phyloP scores from a whole-genome alignment of 2,797 vertebrate genomes.

The Pogonophryne albipinna region DNA sequence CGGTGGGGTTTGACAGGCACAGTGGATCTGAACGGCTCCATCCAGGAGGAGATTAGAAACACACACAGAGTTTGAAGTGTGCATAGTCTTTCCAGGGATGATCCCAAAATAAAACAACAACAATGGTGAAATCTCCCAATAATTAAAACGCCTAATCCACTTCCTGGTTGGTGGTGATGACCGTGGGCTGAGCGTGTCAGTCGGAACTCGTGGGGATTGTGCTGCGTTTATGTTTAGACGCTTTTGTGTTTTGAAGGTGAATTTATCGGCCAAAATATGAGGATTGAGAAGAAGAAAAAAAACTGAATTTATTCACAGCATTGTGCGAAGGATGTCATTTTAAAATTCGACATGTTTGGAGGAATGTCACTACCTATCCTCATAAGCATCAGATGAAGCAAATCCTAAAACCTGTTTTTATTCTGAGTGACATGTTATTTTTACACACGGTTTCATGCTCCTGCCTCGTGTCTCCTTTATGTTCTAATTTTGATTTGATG shows the following conservation, averaged over 20 bases:
- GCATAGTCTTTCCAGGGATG: constrained; percentile 80
- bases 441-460: constrained; percentile 13
- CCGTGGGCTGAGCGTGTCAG: constrained; percentile 77
- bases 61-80: constrained; percentile 75
- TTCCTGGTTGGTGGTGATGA: constrained; percentile 76
- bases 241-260: constrained; percentile 65
- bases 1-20: constrained; percentile 67
- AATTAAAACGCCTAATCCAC: constrained; percentile 81
- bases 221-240: constrained; percentile 60
- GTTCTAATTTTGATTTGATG: constrained; percentile 27
- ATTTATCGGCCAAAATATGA: constrained; percentile 55
- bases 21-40: constrained; percentile 71
- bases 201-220: constrained; percentile 52
- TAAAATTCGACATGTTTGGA: constrained; percentile 38
- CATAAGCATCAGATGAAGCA: constrained; percentile 49
- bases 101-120: constrained; percentile 78
- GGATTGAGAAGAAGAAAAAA: constrained; percentile 19
- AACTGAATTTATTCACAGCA: constrained; percentile 37
- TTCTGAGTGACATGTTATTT: constrained; percentile 52
- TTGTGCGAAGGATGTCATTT: constrained; percentile 59
- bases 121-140: constrained; percentile 74
- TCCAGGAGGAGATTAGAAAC: constrained; percentile 78
- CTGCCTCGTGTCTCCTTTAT: constrained; percentile 18
- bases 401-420: constrained; percentile 43
- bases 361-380: constrained; percentile 42